Evolutionary conservation across 2,888 invertebrate genomes (phyloP).

Genomic region (Theretra japonica): DNA sequence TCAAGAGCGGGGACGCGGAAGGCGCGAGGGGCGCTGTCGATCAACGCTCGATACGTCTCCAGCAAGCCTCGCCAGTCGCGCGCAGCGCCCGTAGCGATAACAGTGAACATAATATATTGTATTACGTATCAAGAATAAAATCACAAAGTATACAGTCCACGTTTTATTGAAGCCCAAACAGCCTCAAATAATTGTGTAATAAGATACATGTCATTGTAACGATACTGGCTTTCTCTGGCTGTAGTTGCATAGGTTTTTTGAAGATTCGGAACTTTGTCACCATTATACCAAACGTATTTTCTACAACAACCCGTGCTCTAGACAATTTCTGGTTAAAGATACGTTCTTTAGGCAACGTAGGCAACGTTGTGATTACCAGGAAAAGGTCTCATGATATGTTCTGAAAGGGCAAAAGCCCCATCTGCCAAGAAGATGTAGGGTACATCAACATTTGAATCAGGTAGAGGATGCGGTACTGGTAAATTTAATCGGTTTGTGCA

Average conservation of each 20-base stretch:
- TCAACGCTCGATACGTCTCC: too few species aligned
- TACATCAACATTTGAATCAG: slow-evolving; percentile 17
- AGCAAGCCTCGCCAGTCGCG: too few species aligned
- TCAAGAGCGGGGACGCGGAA: too few species aligned
- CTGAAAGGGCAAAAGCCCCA: slow-evolving; percentile 33
- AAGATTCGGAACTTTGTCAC: slow-evolving; percentile 33
- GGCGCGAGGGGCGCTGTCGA: too few species aligned
- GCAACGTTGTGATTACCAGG: slow-evolving; percentile 33
- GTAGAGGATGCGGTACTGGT: background rate
- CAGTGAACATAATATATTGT: too few species aligned
- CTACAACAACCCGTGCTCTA: slow-evolving; percentile 20
- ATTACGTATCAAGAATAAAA: too few species aligned
- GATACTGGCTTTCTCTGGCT: slow-evolving; percentile 35
- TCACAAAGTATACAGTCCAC: too few species aligned
- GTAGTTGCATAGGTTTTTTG: slow-evolving; percentile 35
- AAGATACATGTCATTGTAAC: slow-evolving; percentile 38
- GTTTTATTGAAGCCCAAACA: too few species aligned
- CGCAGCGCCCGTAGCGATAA: too few species aligned
- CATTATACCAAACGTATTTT: slow-evolving; percentile 31
- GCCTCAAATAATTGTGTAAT: slow-evolving; percentile 42
- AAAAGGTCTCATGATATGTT: slow-evolving; percentile 35
- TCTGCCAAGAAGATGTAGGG: slow-evolving; percentile 37
- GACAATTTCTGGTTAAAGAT: slow-evolving; percentile 34
- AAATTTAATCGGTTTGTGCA: background rate
- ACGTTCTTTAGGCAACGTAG: slow-evolving; percentile 34